phyloP scores from a whole-genome alignment of 2,797 vertebrate species.

The Enteromius thamalakanensis region DNA sequence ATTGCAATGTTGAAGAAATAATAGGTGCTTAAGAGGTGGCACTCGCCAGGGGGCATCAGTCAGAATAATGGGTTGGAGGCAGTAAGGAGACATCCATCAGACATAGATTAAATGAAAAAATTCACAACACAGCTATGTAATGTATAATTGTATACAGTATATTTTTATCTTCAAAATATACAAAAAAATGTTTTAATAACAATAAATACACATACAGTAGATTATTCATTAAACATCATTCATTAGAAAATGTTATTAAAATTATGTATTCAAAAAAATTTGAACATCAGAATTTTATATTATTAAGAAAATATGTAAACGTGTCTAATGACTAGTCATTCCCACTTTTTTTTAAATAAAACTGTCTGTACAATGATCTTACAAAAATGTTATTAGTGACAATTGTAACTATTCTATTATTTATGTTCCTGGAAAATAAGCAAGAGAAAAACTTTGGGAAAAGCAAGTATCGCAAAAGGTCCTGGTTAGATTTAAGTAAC shows the following conservation, averaged over 20 bases:
- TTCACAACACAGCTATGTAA: background rate
- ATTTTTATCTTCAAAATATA: background rate
- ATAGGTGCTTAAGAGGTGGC: background rate
- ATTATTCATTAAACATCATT: background rate
- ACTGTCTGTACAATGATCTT: no score
- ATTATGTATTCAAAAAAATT: background rate
- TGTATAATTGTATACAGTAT: background rate
- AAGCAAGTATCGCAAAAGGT: background rate
- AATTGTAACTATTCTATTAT: background rate
- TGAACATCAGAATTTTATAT: background rate
- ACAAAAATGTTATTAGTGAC: no score
- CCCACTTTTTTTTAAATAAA: no score
- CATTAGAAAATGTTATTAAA: background rate
- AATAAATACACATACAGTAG: background rate
- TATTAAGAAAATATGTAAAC: background rate
- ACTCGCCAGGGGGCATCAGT: background rate
- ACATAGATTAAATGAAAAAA: background rate
- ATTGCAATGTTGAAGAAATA: background rate
- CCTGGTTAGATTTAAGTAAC: background rate
- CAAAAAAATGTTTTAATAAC: background rate
- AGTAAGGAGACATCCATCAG: background rate
- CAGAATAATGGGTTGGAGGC: background rate
- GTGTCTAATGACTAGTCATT: background rate
- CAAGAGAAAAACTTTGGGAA: background rate
- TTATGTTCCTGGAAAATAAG: background rate